A percentile compares a stretch with the other conserved stretches of the same genome.
Evolutionary conservation across 2,113 vertebrate species (phyloP).

Genomic region (Pelodiscus sinensis): DNA sequence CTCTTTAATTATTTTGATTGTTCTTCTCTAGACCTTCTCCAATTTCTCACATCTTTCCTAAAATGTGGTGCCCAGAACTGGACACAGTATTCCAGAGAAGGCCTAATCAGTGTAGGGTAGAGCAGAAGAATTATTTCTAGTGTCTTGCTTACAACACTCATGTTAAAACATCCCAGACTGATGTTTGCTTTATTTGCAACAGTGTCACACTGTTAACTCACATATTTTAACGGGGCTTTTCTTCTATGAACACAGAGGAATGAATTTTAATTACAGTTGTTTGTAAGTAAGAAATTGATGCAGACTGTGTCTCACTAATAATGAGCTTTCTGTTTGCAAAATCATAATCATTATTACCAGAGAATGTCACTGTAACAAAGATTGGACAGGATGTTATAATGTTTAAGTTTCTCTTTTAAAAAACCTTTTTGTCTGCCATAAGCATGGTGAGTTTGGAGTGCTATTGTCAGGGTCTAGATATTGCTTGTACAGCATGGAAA

Average conservation of each 20-base stretch:
- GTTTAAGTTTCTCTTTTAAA: background rate
- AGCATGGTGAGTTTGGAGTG: background rate
- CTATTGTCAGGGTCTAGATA: background rate
- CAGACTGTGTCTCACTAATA: slow-evolving; percentile 52
- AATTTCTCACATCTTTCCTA: too few species aligned
- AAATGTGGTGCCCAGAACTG: too few species aligned
- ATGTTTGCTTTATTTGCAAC: too few species aligned
- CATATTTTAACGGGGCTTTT: background rate
- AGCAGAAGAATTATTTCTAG: too few species aligned
- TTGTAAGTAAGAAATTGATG: slow-evolving; percentile 32
- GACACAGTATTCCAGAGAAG: too few species aligned
- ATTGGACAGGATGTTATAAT: slow-evolving; percentile 14
- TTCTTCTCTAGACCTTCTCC: too few species aligned
- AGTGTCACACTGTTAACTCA: too few species aligned
- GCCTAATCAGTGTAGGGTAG: too few species aligned
- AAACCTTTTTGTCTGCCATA: slow-evolving; percentile 7
- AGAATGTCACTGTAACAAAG: slow-evolving; percentile 18
- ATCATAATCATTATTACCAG: slow-evolving; percentile 18
- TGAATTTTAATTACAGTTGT: slow-evolving; percentile 37
- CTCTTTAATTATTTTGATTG: too few species aligned
- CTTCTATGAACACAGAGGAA: background rate
- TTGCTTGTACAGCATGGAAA: background rate
- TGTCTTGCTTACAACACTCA: too few species aligned
- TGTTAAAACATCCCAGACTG: too few species aligned
- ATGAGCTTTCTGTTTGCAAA: slow-evolving; percentile 37